A percentile compares a stretch with the other conserved stretches of the same genome.
phyloP scores from a whole-genome alignment of 2,888 invertebrate genomes.

The Himalopsyche japonica region DNA sequence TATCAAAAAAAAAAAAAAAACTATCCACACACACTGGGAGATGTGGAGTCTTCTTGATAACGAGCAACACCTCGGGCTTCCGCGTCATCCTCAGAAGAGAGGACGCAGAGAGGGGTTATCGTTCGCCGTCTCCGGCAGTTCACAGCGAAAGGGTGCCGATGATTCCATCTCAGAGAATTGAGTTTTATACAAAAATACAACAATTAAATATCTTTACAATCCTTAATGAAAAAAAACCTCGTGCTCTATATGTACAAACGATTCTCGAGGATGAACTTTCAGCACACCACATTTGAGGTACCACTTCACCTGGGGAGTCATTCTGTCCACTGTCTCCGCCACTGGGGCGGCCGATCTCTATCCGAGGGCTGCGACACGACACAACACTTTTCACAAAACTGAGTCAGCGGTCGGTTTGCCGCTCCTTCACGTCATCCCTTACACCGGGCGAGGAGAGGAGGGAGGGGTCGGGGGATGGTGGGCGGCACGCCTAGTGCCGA shows the following conservation, averaged over 20 bases:
- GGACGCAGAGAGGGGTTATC: too few relatives aligned
- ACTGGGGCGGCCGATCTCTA: too few relatives aligned
- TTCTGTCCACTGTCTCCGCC: not conserved
- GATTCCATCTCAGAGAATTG: not conserved
- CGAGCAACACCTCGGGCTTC: not conserved
- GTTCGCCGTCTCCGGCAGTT: not conserved
- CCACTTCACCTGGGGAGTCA: not conserved
- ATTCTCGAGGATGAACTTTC: not conserved
- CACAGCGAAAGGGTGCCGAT: not conserved
- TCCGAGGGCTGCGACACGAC: not conserved
- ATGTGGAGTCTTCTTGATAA: not conserved
- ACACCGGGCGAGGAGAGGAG: conserved; percentile 4
- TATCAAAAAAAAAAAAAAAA: not conserved
- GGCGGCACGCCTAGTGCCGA: conserved; percentile 40
- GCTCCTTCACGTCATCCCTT: not conserved
- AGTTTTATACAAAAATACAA: not conserved
- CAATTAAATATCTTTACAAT: not conserved
- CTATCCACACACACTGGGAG: not conserved
- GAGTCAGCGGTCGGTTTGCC: not conserved
- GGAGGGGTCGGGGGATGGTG: conserved; percentile 22
- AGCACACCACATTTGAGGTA: not conserved
- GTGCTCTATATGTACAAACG: not conserved
- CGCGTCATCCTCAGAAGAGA: too few relatives aligned
- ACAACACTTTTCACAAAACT: not conserved
- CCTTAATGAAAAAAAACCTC: not conserved